Evolutionary conservation across 2,888 invertebrate genomes (phyloP).

Genomic region (Doris montereyensis): DNA sequence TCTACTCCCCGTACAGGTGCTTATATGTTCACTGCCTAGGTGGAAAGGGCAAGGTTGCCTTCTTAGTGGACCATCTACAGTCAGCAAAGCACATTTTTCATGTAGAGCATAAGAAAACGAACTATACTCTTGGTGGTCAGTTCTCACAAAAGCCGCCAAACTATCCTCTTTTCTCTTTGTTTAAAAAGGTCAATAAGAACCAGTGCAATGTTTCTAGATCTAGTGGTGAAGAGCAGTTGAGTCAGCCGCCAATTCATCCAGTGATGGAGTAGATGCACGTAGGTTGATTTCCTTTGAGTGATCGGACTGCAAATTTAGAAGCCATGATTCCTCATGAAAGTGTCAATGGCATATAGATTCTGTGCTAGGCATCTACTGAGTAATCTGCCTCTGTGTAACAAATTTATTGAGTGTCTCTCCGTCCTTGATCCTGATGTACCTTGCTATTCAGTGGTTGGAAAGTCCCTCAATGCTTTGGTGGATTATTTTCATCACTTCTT

Average conservation of each 20-base stretch:
- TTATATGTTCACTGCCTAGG: not conserved
- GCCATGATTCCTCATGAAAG: not conserved
- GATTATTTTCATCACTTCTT: slow-evolving; percentile 8
- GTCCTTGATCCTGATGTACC: not conserved
- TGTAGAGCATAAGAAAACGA: not conserved
- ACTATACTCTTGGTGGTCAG: slow-evolving; percentile 4
- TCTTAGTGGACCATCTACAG: not conserved
- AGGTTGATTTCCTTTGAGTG: not conserved
- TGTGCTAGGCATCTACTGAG: slow-evolving; percentile 16
- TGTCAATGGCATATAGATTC: not conserved
- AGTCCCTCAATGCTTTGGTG: slow-evolving; percentile 4
- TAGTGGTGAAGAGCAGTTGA: not conserved
- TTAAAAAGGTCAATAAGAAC: no score
- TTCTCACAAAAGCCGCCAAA: not conserved
- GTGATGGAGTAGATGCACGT: not conserved
- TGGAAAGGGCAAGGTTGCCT: slow-evolving; percentile 1
- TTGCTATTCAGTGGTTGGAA: slow-evolving; percentile 18
- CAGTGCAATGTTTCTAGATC: no score
- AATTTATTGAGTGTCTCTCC: not conserved
- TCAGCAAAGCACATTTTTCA: not conserved
- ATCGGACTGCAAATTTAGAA: not conserved
- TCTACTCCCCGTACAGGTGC: no score
- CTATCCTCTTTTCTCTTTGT: not conserved
- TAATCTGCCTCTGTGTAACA: not conserved
- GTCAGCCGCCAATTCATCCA: not conserved